phyloP scores from a whole-genome alignment of 2,113 vertebrate species.

The Marcusenius ussheri region DNA sequence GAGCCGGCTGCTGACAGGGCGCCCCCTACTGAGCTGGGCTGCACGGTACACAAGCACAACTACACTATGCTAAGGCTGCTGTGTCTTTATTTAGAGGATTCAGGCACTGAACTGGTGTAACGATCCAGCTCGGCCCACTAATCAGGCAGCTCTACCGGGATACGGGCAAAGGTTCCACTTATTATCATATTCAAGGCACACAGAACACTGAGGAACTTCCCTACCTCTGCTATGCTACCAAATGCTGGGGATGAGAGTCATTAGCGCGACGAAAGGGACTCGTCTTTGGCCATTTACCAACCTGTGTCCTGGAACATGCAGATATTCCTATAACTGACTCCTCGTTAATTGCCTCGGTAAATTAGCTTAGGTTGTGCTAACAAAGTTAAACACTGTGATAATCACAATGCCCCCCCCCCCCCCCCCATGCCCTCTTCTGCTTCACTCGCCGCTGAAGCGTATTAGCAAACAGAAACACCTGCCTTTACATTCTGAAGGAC shows the following conservation, averaged over 20 bases:
- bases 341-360: neutral
- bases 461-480: neutral
- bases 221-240: neutral
- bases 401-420: neutral
- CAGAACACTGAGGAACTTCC: neutral
- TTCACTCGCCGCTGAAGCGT: neutral
- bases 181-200: neutral
- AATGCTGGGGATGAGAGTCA: neutral
- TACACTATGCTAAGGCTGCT: neutral
- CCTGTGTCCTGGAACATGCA: neutral
- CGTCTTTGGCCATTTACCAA: neutral
- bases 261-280: neutral
- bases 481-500: neutral
- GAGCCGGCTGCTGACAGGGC: conserved; percentile 17
- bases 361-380: neutral
- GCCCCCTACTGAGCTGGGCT: conserved; percentile 23
- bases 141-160: neutral
- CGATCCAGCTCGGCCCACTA: neutral
- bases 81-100: neutral
- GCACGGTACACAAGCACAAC: conserved; percentile 13
- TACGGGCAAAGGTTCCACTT: neutral
- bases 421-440: neutral
- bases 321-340: neutral
- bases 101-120: neutral
- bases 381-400: neutral